These are phyloP conservation scores for Carposina sasakii DNA, from an alignment of 1,140 invertebrate genomes.

Conservation along the genomic window DNA sequence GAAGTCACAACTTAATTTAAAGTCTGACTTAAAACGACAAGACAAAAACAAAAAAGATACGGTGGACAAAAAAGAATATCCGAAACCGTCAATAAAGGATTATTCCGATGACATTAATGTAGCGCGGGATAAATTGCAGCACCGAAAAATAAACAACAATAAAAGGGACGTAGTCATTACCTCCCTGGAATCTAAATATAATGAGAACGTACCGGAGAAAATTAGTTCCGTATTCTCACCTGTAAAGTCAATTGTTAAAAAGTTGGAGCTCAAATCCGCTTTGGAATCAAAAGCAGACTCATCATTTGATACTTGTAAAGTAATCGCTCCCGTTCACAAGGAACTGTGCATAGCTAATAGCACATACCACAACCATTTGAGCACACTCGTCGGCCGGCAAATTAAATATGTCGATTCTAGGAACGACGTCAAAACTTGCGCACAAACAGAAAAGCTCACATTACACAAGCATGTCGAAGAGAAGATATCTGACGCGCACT, in stretches of 20 bases:
- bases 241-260: slow-evolving; percentile 68
- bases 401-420: slow-evolving; percentile 58
- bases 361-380: slow-evolving; percentile 65
- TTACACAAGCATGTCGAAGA: slow-evolving; percentile 56
- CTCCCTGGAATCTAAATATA: slow-evolving; percentile 41
- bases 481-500: slow-evolving; percentile 69
- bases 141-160: slow-evolving; percentile 61
- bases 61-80: slow-evolving; percentile 42
- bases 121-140: slow-evolving; percentile 64
- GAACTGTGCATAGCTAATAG: slow-evolving; percentile 62
- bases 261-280: slow-evolving; percentile 64
- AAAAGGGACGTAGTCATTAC: slow-evolving; percentile 47
- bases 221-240: slow-evolving; percentile 57
- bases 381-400: slow-evolving; percentile 64
- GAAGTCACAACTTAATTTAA: slow-evolving; percentile 58
- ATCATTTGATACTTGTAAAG: slow-evolving; percentile 59
- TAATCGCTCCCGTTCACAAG: slow-evolving; percentile 64
- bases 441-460: slow-evolving; percentile 44
- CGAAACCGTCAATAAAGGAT: slow-evolving; percentile 53
- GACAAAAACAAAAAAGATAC: slow-evolving; percentile 60
- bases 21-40: slow-evolving; percentile 49
- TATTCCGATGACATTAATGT: slow-evolving; percentile 68
- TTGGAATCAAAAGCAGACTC: slow-evolving; percentile 54
- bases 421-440: slow-evolving; percentile 51
- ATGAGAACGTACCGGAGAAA: slow-evolving; percentile 46